Percentiles rank a stretch among this genome's conserved stretches.
Conservation (phyloP, 2,113 vertebrate genomes). For the Arizona elegans region DNA sequence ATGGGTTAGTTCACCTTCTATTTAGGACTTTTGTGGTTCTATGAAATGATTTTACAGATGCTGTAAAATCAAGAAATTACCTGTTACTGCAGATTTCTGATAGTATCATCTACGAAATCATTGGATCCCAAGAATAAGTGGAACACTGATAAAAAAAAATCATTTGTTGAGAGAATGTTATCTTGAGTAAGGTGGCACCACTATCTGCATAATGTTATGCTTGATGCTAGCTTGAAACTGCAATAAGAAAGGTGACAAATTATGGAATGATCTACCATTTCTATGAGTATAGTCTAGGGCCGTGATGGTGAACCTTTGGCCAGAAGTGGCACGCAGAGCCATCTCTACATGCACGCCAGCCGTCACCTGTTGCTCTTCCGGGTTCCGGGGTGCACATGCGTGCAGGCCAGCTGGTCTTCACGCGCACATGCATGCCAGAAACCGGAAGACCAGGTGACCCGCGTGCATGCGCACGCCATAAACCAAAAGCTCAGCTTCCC, state of each 20-base stretch:
- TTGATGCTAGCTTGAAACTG: background rate
- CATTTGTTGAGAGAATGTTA: background rate
- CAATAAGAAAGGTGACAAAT: background rate
- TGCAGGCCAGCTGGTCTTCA: too few species aligned
- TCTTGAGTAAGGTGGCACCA: background rate
- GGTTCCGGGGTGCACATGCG: too few species aligned
- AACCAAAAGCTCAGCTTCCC: too few species aligned
- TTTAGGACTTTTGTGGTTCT: background rate
- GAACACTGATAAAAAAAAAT: background rate
- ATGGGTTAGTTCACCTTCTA: background rate
- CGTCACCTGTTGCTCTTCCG: too few species aligned
- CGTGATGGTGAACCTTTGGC: too few species aligned
- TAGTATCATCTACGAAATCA: background rate
- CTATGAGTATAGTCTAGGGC: background rate
- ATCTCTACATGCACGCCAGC: too few species aligned
- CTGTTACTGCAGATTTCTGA: background rate
- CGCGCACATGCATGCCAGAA: too few species aligned
- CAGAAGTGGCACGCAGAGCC: too few species aligned
- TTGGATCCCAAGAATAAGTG: background rate
- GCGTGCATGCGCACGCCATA: too few species aligned
- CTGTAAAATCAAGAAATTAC: background rate
- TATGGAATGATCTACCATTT: background rate
- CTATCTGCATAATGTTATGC: background rate
- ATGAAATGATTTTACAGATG: too few species aligned
- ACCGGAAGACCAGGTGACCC: too few species aligned